Conservation (phyloP, 1,140 invertebrate species). For the Drosophila obscura region DNA sequence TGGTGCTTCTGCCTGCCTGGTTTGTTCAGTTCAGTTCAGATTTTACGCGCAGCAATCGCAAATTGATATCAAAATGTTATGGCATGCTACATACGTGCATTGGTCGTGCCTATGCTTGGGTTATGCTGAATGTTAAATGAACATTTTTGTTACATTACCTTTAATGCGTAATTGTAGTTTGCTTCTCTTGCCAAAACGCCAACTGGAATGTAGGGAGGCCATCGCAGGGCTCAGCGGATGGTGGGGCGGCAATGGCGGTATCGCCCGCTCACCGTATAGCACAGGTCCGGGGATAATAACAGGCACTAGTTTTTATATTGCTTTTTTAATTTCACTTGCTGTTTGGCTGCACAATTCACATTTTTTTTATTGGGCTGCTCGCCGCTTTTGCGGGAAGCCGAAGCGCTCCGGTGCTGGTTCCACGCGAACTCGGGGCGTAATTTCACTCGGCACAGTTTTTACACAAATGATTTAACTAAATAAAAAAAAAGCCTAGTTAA, state of each 20-base stretch:
- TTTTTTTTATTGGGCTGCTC: slow-evolving; percentile 29
- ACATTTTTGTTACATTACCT: slow-evolving; percentile 71
- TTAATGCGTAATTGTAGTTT: slow-evolving; percentile 79
- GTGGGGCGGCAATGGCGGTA: slow-evolving; percentile 32
- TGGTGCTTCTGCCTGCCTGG: no score
- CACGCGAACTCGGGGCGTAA: no score
- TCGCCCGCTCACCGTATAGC: slow-evolving; percentile 26
- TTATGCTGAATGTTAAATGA: slow-evolving; percentile 44
- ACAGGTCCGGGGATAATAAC: slow-evolving; percentile 12
- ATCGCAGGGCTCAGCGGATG: slow-evolving; percentile 42
- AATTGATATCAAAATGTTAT: no score
- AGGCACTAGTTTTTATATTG: slow-evolving; percentile 33
- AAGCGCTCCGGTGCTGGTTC: no score
- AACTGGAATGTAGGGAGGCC: slow-evolving; percentile 79
- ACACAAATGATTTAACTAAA: no score
- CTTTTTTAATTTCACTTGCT: slow-evolving; percentile 51
- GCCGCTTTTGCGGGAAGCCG: not conserved
- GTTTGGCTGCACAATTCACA: slow-evolving; percentile 46
- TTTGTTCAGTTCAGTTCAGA: no score
- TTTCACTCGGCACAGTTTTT: no score
- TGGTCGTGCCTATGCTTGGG: no score
- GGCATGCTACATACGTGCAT: no score
- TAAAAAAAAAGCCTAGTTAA: no score
- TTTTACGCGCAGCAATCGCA: no score
- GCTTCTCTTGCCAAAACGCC: slow-evolving; percentile 79